These are phyloP conservation scores for Montifringilla adamsi DNA, from an alignment of 2,113 vertebrate species.

Conservation along the genomic window DNA sequence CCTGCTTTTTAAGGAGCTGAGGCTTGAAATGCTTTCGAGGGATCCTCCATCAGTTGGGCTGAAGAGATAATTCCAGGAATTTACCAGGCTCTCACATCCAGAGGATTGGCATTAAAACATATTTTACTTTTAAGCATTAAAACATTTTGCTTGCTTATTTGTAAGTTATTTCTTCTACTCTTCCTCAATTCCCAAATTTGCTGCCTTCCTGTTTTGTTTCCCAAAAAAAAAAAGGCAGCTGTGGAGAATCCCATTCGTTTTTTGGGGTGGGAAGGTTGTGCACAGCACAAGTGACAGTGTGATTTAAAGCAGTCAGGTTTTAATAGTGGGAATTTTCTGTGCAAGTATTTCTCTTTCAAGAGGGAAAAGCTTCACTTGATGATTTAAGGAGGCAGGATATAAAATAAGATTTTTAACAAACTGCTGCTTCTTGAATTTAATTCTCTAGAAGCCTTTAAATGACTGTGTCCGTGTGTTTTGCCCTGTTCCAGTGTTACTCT, in stretches of 20 bases:
- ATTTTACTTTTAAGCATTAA: background rate
- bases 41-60: background rate
- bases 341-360: background rate
- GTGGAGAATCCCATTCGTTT: fast-evolving
- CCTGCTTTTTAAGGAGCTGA: background rate
- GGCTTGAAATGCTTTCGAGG: background rate
- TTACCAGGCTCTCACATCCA: background rate
- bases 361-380: background rate
- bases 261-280: background rate
- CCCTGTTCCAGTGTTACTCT: background rate
- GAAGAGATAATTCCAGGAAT: background rate
- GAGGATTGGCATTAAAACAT: fast-evolving
- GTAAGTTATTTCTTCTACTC: fast-evolving
- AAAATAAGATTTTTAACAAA: background rate
- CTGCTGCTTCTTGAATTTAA: background rate
- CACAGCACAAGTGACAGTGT: background rate
- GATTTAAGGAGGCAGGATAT: background rate
- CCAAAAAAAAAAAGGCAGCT: background rate
- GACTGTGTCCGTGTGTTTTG: background rate
- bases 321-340: background rate
- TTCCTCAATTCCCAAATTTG: background rate
- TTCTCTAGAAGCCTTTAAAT: background rate
- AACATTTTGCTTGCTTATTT: background rate
- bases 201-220: background rate
- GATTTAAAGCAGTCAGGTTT: background rate